Base-by-base conservation (phyloP, 2,888 invertebrate genomes). In the Phasia obesa region DNA sequence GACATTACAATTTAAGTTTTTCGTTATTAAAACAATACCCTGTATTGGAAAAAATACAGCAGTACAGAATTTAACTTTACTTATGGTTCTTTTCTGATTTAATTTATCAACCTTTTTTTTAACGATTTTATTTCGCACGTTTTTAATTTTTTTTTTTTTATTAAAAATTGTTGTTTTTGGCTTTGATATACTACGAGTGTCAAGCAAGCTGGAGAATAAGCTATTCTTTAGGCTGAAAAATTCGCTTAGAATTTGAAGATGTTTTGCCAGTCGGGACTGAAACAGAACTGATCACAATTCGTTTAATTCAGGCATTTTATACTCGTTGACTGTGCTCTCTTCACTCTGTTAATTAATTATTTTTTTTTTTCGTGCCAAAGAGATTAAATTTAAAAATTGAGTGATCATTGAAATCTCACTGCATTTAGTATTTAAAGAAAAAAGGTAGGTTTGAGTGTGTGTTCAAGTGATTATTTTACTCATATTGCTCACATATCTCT, bases 221-320 rank as follows among this genome's bases (percentile, higher is more conserved):
- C 62, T 35, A 57, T 38, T 60, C 15, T 31, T 21, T 49, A 17
- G 6, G 17, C 17, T 76, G 0, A 49, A n/a, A 47, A 51, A 15
- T 15, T 1, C 59, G 42, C 31, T 51, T 60, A 21, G 9, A 17
- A 5, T 23, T 55, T 17, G n/a, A 19, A 70, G 79, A 23, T 83
- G 83, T 83, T 71, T 76, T 83, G 75, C 71, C 75, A 79, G 83
- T 83, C 70, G 79, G 65, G 60, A 79, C 83, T 83, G 79, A 79
- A 83, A 83, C 83, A 83, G 79, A 76, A 83, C 83, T 83, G 83
- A 79, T 79, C 71, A 49, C 71, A 35, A 35, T 57, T 71, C 67
- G 55, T 49, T 51, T 19, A 60, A 62, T 47, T 67, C 71, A 71
- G 67, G 65, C 79, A 79, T 71, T 83, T 71, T 83, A 83, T 83